phyloP scores from a whole-genome alignment of 2,888 invertebrate genomes.

The Metallyticus violacea region DNA sequence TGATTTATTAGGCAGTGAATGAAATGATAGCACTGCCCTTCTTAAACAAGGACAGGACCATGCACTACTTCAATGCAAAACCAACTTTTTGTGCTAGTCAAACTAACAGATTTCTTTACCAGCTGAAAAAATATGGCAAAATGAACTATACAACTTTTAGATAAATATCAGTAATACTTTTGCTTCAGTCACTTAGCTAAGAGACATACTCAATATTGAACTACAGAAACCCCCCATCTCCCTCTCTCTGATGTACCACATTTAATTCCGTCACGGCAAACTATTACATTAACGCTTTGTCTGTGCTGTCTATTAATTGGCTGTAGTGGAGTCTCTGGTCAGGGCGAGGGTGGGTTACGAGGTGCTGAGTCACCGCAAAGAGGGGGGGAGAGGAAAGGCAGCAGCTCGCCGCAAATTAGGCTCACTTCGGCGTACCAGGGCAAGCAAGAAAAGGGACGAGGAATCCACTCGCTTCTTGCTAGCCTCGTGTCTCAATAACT shows the following conservation, averaged over 20 bases:
- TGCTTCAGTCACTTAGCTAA: too few species aligned
- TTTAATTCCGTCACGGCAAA: neutral
- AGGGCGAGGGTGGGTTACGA: neutral
- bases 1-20: too few species aligned
- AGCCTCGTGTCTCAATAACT: neutral
- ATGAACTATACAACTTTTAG: too few species aligned
- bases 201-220: neutral
- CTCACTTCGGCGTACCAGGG: neutral
- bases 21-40: too few species aligned
- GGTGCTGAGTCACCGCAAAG: conserved; percentile 13
- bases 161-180: too few species aligned
- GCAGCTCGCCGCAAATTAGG: conserved; percentile 2
- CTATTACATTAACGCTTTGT: neutral
- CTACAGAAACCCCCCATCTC: neutral
- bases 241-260: neutral
- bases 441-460: neutral
- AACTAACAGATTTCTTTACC: too few species aligned
- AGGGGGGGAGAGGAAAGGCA: neutral
- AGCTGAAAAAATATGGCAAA: too few species aligned
- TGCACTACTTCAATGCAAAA: too few species aligned
- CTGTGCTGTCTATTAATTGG: conserved; percentile 3
- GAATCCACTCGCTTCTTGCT: neutral
- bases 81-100: too few species aligned
- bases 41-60: too few species aligned
- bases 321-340: conserved; percentile 7